Percentiles rank a stretch among this genome's conserved stretches.
These are phyloP conservation scores for Coranthus polyacanthus DNA, from an alignment of 2,797 vertebrate genomes.

Conservation along the genomic window DNA sequence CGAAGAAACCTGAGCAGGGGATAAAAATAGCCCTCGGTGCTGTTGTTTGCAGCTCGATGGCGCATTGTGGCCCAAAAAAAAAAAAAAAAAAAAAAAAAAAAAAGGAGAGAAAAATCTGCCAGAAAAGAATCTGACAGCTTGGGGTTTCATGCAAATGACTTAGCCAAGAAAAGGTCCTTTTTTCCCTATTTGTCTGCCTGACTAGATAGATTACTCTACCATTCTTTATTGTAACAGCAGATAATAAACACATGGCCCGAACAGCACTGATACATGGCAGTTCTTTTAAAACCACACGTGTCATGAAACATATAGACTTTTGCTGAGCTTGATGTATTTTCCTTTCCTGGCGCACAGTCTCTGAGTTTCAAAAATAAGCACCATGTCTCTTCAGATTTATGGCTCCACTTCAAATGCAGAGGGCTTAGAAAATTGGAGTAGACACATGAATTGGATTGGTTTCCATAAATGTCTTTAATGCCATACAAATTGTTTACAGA, in stretches of 20 bases:
- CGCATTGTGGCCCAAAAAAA: conserved; percentile 51
- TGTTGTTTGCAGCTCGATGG: conserved; percentile 52
- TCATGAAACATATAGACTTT: conserved; percentile 26
- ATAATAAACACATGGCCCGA: conserved; percentile 52
- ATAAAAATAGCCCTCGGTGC: conserved; percentile 53
- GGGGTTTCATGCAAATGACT: conserved; percentile 55
- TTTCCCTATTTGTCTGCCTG: conserved; percentile 41
- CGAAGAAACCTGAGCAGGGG: conserved; percentile 60
- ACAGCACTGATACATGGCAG: conserved; percentile 32
- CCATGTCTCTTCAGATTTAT: conserved; percentile 53
- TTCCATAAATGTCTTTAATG: conserved; percentile 52
- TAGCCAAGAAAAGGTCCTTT: conserved; percentile 27
- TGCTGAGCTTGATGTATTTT: conserved; percentile 36
- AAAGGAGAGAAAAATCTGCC: no score
- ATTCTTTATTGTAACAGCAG: conserved; percentile 32
- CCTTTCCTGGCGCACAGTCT: conserved; percentile 6
- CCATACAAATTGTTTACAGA: conserved; percentile 53
- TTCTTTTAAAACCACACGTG: conserved; percentile 32
- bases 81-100: no score
- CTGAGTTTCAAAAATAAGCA: conserved; percentile 54
- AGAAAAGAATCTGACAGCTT: conserved; percentile 37
- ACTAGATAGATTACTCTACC: conserved; percentile 26
- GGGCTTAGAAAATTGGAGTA: conserved; percentile 52
- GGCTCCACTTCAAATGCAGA: conserved; percentile 43
- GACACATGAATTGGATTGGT: conserved; percentile 42